Evolutionary conservation across 2,113 vertebrate species (phyloP).

Genomic region (Paradoxurus hermaphroditus): DNA sequence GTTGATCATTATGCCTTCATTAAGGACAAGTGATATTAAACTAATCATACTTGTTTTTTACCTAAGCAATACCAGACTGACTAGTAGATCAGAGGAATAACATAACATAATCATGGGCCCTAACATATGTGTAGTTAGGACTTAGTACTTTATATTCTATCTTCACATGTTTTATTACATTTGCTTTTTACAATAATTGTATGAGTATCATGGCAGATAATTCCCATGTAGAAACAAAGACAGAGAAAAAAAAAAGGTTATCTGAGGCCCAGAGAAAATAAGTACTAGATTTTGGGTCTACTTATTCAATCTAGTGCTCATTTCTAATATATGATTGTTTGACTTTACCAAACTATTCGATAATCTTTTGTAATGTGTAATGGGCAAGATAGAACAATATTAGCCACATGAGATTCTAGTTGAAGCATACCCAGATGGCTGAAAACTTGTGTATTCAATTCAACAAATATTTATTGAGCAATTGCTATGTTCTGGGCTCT

Average conservation of each 20-base stretch:
- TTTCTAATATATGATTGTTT: not conserved
- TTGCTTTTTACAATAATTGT: not conserved
- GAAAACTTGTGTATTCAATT: not conserved
- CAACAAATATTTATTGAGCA: not conserved
- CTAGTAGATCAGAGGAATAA: not conserved
- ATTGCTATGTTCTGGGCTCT: not conserved
- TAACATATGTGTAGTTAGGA: not conserved
- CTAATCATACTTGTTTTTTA: not conserved
- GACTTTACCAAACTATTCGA: not conserved
- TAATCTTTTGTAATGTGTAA: not conserved
- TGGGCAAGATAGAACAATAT: not conserved
- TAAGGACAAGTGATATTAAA: not conserved
- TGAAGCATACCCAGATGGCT: not conserved
- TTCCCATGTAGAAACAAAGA: not conserved
- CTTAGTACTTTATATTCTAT: not conserved
- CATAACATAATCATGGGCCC: not conserved
- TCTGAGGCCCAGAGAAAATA: not conserved
- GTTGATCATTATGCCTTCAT: not conserved
- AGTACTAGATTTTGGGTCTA: not conserved
- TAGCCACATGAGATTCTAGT: not conserved
- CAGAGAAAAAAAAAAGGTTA: not conserved
- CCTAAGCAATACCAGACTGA: not conserved
- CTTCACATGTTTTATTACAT: not conserved
- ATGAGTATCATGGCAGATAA: not conserved
- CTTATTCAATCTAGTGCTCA: not conserved